Percentiles rank a stretch among this genome's conserved stretches.
Evolutionary conservation across 2,888 invertebrate species (phyloP).

Genomic region (Heliconius erato): DNA sequence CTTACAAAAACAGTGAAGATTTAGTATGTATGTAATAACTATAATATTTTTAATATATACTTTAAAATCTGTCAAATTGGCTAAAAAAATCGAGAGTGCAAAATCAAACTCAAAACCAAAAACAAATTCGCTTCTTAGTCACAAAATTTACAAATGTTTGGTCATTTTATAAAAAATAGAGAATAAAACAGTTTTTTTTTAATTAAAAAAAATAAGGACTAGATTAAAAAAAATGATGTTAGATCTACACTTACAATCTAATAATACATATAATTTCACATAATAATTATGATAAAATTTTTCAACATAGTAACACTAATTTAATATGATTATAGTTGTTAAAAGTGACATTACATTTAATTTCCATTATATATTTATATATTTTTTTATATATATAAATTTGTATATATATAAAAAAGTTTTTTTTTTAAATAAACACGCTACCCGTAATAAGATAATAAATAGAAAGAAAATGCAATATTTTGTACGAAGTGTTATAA

Average conservation of each 20-base stretch:
- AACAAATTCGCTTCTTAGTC: slow-evolving; percentile 62
- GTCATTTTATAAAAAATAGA: slow-evolving; percentile 66
- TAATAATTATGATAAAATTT: slow-evolving; percentile 56
- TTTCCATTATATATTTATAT: slow-evolving; percentile 39
- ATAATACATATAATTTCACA: slow-evolving; percentile 41
- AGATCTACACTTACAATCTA: slow-evolving; percentile 51
- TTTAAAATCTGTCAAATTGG: slow-evolving; percentile 25
- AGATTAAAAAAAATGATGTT: slow-evolving; percentile 62
- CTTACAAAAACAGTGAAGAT: slow-evolving; percentile 64
- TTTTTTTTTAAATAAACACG: slow-evolving; percentile 58
- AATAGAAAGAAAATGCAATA: slow-evolving; percentile 39
- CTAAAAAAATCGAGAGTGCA: slow-evolving; percentile 52
- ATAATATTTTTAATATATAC: slow-evolving; percentile 49
- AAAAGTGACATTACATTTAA: slow-evolving; percentile 73
- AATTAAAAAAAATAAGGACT: slow-evolving; percentile 60
- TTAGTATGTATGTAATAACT: slow-evolving; percentile 61
- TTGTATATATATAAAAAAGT: slow-evolving; percentile 51
- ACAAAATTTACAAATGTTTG: slow-evolving; percentile 75
- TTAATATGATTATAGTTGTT: slow-evolving; percentile 54
- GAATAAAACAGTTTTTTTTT: slow-evolving; percentile 57
- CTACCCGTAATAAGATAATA: slow-evolving; percentile 49
- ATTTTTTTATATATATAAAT: slow-evolving; percentile 34
- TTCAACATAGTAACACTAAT: slow-evolving; percentile 60
- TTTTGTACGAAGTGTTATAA: slow-evolving; percentile 36
- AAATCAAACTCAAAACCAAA: slow-evolving; percentile 54